Percentiles rank a stretch among this genome's conserved stretches.
phyloP scores from a whole-genome alignment of 2,888 invertebrate genomes.

The Torymus auratus region DNA sequence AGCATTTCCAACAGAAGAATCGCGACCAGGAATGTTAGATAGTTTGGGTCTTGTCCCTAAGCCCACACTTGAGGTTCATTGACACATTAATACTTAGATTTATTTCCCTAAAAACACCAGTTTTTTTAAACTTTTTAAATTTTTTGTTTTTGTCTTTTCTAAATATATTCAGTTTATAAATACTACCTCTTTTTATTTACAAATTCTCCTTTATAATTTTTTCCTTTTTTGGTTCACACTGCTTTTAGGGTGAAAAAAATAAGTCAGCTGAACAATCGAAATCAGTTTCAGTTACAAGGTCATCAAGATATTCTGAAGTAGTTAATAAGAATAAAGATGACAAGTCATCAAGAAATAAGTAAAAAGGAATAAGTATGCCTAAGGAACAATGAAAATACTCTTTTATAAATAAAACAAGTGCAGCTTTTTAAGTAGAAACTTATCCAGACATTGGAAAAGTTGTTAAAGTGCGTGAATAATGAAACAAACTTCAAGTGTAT shows the following conservation, averaged over 20 bases:
- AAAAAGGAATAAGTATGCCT: slow-evolving; percentile 2
- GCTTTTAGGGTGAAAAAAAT: slow-evolving; percentile 52
- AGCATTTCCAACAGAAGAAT: slow-evolving; percentile 83
- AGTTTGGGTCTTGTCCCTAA: slow-evolving; percentile 74
- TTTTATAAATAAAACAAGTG: neutral
- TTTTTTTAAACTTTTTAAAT: slow-evolving; percentile 9
- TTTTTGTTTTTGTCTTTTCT: slow-evolving; percentile 6
- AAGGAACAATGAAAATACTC: slow-evolving; percentile 2
- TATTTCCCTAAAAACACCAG: neutral
- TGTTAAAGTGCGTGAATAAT: slow-evolving; percentile 10
- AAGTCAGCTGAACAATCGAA: slow-evolving; percentile 38
- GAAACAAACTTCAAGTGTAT: slow-evolving; percentile 18
- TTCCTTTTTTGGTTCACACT: slow-evolving; percentile 28
- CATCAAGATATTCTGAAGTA: slow-evolving; percentile 41
- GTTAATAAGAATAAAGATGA: slow-evolving; percentile 46
- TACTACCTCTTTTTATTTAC: slow-evolving; percentile 30
- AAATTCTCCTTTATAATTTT: slow-evolving; percentile 18
- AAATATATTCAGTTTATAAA: neutral
- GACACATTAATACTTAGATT: slow-evolving; percentile 21
- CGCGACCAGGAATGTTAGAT: slow-evolving; percentile 76
- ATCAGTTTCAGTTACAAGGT: slow-evolving; percentile 44
- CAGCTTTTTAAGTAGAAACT: slow-evolving; percentile 9
- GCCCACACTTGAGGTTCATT: slow-evolving; percentile 64
- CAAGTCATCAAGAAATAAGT: slow-evolving; percentile 48
- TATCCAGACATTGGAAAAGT: neutral